These are phyloP conservation scores for Deilephila elpenor DNA, from an alignment of 2,888 invertebrate species.

Conservation along the genomic window DNA sequence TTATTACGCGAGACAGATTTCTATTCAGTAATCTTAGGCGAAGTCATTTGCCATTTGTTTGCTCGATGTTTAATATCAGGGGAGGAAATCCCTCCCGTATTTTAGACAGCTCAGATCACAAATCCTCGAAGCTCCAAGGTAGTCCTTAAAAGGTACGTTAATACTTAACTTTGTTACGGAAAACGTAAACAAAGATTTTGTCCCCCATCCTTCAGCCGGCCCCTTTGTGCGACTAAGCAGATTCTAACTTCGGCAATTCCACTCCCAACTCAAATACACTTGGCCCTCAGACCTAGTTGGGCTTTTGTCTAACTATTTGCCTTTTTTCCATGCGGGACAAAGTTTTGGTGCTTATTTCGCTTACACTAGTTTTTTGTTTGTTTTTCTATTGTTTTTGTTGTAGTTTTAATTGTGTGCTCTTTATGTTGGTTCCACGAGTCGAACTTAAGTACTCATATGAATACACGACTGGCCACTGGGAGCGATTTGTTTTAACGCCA, in stretches of 20 bases:
- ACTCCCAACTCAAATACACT: slow-evolving; percentile 10
- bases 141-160: neutral
- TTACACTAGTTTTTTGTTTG: neutral
- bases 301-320: slow-evolving; percentile 16
- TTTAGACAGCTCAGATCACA: too few species aligned
- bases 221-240: slow-evolving; percentile 8
- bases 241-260: slow-evolving; percentile 21
- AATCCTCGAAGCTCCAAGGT: neutral
- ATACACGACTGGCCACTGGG: too few species aligned
- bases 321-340: slow-evolving; percentile 5
- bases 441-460: too few species aligned
- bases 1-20: too few species aligned
- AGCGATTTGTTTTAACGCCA: too few species aligned
- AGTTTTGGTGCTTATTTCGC: neutral
- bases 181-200: slow-evolving; percentile 20
- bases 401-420: neutral
- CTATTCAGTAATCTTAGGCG: too few species aligned
- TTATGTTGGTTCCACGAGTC: neutral
- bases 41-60: too few species aligned
- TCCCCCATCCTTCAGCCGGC: slow-evolving; percentile 4
- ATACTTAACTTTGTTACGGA: neutral
- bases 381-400: neutral
- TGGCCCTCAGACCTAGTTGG: neutral
- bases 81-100: too few species aligned
- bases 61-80: too few species aligned